Base-by-base conservation (phyloP, 2,113 vertebrate genomes). In the Loxodonta africana region DNA sequence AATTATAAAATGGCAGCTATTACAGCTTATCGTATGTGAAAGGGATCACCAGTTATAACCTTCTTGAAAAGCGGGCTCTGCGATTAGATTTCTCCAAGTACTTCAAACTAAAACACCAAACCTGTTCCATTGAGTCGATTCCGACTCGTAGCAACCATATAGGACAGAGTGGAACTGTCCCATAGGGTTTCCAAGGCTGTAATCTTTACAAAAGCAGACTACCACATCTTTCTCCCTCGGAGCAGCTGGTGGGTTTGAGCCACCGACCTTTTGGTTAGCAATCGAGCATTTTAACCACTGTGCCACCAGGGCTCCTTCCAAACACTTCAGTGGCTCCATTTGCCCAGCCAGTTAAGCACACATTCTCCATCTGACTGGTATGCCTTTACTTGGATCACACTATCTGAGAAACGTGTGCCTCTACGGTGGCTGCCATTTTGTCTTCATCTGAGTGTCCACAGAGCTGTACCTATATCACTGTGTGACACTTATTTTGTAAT, bases 381-480 rank as follows among this genome's bases (percentile, higher is more conserved):
- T 17, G 57, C 57, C 83, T 88, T 51, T 63, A 67, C 83, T 30
- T 25, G 71, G 76, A 4, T 60, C 93, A 25, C 14, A 6, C 88
- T 4, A 33, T 28, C 76, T 69, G 12, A 17, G 30, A 62, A 73
- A 8, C n/a, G 44, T 88, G 88, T 4, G 2, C 76, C 65, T 80
- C 67, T 37, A 28, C 6, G 0, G 48, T 6, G 48, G 48, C 92
- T 85, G 89, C 67, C 89, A 33, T 21, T 51, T 20, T 33, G 18
- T 23, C n/a, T 20, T 83, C 25, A 2, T 20, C 69, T 0, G 18
- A 65, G 14, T 63, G 30, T 90, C 67, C 0, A 1, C 63, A n/a
- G 69, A 26, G 46, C 18, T 0, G 46, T 6, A 14, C 37, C 46
- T 1, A 5, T 1, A 11, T n/a, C 11, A 4, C 63, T 0, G 77